A percentile compares a stretch with the other conserved stretches of the same genome.
These are phyloP conservation scores for Equus przewalskii DNA, from an alignment of 2,113 vertebrate genomes.

Conservation along the genomic window DNA sequence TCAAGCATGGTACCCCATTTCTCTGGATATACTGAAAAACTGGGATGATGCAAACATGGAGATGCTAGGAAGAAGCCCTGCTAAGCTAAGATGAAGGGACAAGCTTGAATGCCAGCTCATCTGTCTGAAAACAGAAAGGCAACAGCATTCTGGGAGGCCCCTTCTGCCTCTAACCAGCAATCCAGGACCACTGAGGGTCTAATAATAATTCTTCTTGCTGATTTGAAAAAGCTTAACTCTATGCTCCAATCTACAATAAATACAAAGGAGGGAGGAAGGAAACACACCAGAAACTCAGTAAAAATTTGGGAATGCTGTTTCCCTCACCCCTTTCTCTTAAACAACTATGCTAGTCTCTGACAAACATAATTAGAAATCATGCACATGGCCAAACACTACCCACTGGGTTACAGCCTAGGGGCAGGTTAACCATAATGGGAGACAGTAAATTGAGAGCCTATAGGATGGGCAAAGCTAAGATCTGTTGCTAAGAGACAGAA, in stretches of 20 bases:
- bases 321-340: neutral
- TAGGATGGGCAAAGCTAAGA: conserved; percentile 3
- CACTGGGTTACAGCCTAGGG: neutral
- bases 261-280: neutral
- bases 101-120: neutral
- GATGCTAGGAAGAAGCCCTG: neutral
- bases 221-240: conserved; percentile 10
- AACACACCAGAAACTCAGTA: neutral
- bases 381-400: neutral
- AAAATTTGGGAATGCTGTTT: neutral
- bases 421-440: neutral
- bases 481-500: conserved; percentile 58
- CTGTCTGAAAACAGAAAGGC: neutral
- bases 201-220: conserved; percentile 6
- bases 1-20: neutral
- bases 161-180: neutral
- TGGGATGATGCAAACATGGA: neutral
- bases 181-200: neutral
- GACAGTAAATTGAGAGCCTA: neutral
- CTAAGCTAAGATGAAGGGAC: neutral
- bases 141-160: neutral
- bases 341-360: neutral
- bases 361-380: conserved; percentile 60
- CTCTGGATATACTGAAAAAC: neutral
- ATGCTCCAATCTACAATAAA: neutral